phyloP scores from a whole-genome alignment of 2,113 vertebrate genomes.

The Monopterus albus region DNA sequence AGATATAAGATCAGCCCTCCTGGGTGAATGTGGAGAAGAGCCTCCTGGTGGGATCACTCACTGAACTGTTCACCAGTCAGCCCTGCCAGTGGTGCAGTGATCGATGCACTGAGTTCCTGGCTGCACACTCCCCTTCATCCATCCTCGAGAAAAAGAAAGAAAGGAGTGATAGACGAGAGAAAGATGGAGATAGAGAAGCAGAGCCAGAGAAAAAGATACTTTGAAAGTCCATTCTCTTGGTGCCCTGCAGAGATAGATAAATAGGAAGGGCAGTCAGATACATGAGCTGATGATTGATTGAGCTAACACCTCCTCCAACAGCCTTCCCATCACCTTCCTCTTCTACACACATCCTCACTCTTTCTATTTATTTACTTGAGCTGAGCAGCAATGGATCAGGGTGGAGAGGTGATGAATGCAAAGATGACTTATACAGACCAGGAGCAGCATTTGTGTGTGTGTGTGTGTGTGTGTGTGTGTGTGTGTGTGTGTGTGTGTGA shows the following conservation, averaged over 20 bases:
- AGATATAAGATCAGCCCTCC: conserved; percentile 39
- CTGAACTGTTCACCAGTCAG: conserved; percentile 34
- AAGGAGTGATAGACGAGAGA: neutral
- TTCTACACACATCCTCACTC: conserved; percentile 52
- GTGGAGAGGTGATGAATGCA: conserved; percentile 65
- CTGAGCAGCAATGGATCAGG: conserved; percentile 58
- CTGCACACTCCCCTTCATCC: conserved; percentile 55
- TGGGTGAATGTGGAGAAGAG: conserved; percentile 35
- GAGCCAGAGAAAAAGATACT: conserved; percentile 47
- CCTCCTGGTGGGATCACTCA: conserved; percentile 57
- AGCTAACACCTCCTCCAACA: conserved; percentile 51
- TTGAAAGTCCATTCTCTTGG: conserved; percentile 33
- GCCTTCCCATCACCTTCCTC: conserved; percentile 57
- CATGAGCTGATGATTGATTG: conserved; percentile 69
- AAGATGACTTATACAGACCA: conserved; percentile 41
- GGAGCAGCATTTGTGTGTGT: conserved; percentile 31
- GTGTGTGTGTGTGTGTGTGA: neutral
- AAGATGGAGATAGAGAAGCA: conserved; percentile 44
- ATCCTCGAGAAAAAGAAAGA: conserved; percentile 48
- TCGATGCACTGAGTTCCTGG: conserved; percentile 64
- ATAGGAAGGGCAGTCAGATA: conserved; percentile 43
- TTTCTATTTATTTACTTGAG: conserved; percentile 67
- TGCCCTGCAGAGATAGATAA: conserved; percentile 64
- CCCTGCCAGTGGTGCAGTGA: conserved; percentile 53
- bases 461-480: neutral